Conservation (phyloP, 2,113 vertebrate species). For the Acanthochromis polyacanthus region DNA sequence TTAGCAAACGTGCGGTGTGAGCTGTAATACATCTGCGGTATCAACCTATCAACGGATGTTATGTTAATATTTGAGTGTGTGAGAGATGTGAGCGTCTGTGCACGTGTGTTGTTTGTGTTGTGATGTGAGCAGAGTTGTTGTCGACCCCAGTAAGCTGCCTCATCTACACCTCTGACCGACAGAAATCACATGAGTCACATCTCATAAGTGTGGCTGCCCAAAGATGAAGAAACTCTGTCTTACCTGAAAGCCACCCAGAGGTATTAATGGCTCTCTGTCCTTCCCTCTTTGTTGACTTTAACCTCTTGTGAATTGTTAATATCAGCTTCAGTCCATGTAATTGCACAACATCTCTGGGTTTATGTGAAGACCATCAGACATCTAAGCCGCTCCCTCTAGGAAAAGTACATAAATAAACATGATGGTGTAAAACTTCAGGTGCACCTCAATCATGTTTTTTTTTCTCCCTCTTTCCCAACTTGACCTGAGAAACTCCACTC, state of each 20-base stretch:
- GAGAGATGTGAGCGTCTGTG: background rate
- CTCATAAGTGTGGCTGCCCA: conserved; percentile 11
- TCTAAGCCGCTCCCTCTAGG: conserved; percentile 31
- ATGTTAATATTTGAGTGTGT: conserved; percentile 31
- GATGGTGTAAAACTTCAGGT: conserved; percentile 53
- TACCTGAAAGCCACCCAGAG: conserved; percentile 4
- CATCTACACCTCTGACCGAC: conserved; percentile 30
- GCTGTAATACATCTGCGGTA: conserved; percentile 25
- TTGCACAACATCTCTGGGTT: conserved; percentile 17
- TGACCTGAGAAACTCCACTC: conserved; percentile 37
- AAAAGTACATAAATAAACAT: conserved; percentile 54
- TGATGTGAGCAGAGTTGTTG: conserved; percentile 36
- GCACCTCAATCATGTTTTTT: conserved; percentile 33
- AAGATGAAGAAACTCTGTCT: conserved; percentile 25
- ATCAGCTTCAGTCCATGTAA: background rate
- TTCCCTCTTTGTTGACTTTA: background rate
- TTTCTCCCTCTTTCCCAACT: conserved; percentile 15
- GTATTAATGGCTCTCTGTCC: background rate
- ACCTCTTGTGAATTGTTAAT: background rate
- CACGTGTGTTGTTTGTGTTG: conserved; percentile 21
- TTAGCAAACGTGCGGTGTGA: background rate
- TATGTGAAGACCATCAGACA: conserved; percentile 9
- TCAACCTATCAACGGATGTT: conserved; percentile 6
- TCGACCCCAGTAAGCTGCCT: conserved; percentile 15
- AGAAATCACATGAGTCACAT: conserved; percentile 51